A percentile compares a stretch with the other conserved stretches of the same genome.
Evolutionary conservation across 2,797 vertebrate genomes (phyloP).

Genomic region (Protonibea diacanthus): DNA sequence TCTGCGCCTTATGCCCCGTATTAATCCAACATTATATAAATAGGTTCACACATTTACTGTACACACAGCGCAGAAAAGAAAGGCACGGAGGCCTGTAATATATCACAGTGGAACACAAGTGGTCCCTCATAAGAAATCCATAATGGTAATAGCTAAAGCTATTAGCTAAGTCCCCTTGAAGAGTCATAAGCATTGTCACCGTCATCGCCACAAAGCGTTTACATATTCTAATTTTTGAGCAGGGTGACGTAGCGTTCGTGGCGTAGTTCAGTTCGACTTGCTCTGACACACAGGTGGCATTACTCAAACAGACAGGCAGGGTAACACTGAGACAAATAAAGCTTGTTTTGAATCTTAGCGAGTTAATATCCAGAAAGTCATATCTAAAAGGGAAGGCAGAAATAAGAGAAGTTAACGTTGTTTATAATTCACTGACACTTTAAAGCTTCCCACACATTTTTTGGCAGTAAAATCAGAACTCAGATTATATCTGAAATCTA

Average conservation of each 20-base stretch:
- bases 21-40: constrained; percentile 63
- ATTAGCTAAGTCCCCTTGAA: constrained; percentile 56
- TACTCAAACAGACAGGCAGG: neutral
- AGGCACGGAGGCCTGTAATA: constrained; percentile 14
- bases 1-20: constrained; percentile 50
- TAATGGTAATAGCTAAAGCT: constrained; percentile 60
- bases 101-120: constrained; percentile 55
- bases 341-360: neutral
- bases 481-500: neutral
- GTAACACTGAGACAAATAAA: constrained; percentile 5
- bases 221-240: constrained; percentile 39
- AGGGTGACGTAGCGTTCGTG: constrained; percentile 18
- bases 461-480: neutral
- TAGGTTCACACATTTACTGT: constrained; percentile 40
- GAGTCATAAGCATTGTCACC: constrained; percentile 54
- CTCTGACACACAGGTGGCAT: constrained; percentile 28
- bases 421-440: neutral
- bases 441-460: neutral
- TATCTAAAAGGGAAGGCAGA: neutral
- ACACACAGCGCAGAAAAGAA: constrained; percentile 39
- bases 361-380: neutral
- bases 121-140: constrained; percentile 55
- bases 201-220: constrained; percentile 30
- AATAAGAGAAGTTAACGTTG: neutral
- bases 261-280: neutral